Conservation (phyloP, 2,113 vertebrate species). For the Stictonetta naevosa region DNA sequence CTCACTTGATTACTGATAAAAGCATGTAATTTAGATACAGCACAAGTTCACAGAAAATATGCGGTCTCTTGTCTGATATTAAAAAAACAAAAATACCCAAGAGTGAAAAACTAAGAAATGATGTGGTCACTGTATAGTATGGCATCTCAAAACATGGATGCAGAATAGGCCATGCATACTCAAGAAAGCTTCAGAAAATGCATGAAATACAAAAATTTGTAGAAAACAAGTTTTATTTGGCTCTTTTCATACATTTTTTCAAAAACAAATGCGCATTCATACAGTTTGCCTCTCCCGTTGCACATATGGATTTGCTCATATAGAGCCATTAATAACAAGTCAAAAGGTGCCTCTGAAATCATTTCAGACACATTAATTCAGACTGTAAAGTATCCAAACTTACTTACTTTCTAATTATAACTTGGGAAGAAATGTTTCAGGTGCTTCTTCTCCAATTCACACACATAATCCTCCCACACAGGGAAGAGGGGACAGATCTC, state of each 20-base stretch:
- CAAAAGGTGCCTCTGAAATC: constrained; percentile 3
- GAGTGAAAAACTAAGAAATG: background rate
- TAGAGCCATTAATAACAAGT: background rate
- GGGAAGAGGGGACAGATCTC: constrained; percentile 13
- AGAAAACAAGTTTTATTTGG: constrained; percentile 81
- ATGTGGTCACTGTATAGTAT: background rate
- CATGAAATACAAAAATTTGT: constrained; percentile 40
- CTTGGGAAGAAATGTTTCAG: background rate
- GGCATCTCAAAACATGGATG: background rate
- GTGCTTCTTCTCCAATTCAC: background rate
- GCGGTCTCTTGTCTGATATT: background rate
- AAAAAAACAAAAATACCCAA: background rate
- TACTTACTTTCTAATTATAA: constrained; percentile 14
- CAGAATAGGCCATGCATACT: background rate
- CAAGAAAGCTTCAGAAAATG: background rate
- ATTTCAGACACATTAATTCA: background rate
- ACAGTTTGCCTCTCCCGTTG: constrained; percentile 15
- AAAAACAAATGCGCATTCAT: constrained; percentile 52
- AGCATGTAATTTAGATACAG: background rate
- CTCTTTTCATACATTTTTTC: constrained; percentile 50
- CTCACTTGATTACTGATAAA: background rate
- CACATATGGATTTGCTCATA: constrained; percentile 30
- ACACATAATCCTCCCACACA: background rate
- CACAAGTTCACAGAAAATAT: background rate
- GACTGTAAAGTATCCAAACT: background rate